A percentile compares a stretch with the other conserved stretches of the same genome.
Evolutionary conservation across 2,113 vertebrate species (phyloP).

Genomic region (Phyllopteryx taeniolatus): DNA sequence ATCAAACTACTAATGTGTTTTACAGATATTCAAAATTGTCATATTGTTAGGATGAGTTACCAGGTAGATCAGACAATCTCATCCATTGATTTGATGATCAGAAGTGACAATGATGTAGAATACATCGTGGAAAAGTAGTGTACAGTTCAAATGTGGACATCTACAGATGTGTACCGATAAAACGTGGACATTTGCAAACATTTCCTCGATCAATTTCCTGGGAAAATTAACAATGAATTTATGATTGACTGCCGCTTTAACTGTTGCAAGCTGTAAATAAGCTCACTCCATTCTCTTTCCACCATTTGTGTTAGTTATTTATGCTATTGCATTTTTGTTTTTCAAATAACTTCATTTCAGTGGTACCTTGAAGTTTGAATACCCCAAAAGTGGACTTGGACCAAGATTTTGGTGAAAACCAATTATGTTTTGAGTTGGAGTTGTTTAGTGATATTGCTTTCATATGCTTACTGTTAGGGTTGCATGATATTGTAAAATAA

Average conservation of each 20-base stretch:
- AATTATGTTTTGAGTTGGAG: too few species aligned
- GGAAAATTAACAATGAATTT: too few species aligned
- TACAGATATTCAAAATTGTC: background rate
- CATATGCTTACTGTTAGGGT: too few species aligned
- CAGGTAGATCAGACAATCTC: background rate
- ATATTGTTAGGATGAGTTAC: background rate
- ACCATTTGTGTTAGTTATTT: background rate
- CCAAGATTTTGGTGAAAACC: too few species aligned
- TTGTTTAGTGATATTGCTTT: too few species aligned
- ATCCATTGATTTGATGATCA: background rate
- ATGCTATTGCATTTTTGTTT: too few species aligned
- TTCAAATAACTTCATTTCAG: too few species aligned
- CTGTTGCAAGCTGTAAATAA: background rate
- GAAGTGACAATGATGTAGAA: background rate
- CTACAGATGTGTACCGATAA: background rate
- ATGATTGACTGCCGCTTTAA: too few species aligned
- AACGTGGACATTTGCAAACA: background rate
- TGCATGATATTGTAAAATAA: too few species aligned
- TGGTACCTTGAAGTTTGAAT: too few species aligned
- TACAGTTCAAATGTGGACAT: background rate
- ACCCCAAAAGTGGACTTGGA: too few species aligned
- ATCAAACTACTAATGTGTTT: background rate
- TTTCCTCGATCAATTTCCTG: too few species aligned
- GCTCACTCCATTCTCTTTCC: background rate
- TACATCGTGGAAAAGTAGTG: background rate